Conservation (phyloP, 2,113 vertebrate genomes). For the Chaetodon auriga region DNA sequence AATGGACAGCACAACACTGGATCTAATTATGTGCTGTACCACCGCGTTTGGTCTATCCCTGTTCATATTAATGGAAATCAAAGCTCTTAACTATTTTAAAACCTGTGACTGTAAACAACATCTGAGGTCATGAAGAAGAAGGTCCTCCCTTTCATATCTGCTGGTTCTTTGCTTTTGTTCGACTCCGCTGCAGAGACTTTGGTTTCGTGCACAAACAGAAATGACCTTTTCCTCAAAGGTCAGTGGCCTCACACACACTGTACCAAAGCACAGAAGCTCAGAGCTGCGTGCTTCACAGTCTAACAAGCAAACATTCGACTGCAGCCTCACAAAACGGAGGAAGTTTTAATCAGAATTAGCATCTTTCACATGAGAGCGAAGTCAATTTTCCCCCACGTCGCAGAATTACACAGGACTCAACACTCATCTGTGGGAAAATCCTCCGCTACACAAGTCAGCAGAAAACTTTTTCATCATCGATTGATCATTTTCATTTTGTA, state of each 20-base stretch:
- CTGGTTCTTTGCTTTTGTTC: conserved; percentile 34
- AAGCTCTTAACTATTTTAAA: neutral
- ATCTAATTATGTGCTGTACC: neutral
- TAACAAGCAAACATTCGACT: conserved; percentile 40
- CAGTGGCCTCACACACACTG: conserved; percentile 44
- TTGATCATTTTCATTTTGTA: too few species aligned
- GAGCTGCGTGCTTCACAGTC: conserved; percentile 38
- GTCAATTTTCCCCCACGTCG: neutral
- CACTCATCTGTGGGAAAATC: too few species aligned
- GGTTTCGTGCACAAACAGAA: conserved; percentile 49
- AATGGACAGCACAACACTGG: neutral
- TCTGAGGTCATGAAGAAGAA: conserved; percentile 6
- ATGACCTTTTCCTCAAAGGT: conserved; percentile 65
- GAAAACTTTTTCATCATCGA: neutral
- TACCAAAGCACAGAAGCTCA: conserved; percentile 27
- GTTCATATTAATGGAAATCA: neutral
- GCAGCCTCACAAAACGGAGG: conserved; percentile 17
- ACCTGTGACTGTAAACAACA: neutral
- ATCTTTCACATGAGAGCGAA: conserved; percentile 5
- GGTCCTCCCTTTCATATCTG: neutral
- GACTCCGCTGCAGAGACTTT: conserved; percentile 39
- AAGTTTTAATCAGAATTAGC: conserved; percentile 20
- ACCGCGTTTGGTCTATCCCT: neutral
- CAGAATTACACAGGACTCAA: neutral
- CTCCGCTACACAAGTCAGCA: neutral